Base-by-base conservation (phyloP, 2,888 invertebrate genomes). In the Cryptocheilus praepositus region DNA sequence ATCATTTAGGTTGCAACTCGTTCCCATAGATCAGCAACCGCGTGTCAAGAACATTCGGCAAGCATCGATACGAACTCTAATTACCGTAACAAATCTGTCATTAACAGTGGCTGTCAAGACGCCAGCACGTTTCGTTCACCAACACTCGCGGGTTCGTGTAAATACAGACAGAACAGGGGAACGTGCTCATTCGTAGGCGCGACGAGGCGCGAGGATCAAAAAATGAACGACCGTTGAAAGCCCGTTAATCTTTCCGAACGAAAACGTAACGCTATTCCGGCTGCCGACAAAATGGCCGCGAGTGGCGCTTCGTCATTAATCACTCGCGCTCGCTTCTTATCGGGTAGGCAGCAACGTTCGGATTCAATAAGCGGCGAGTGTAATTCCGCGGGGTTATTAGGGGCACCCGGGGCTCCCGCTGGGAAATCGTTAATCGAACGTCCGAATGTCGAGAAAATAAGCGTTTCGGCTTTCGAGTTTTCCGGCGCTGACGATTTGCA, bases 321-420 rank as follows among this genome's bases (percentile, higher is more conserved):
- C 79, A 79, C 73, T 45, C 57, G 57, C 44, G 22, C 36, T 43
- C 61, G 57, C 57, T 79, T 79, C 79, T 79, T 79, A 79, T 77
- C 79, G 77, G 64, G 57, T 64, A 63, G 53, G 74, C 68, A 54
- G 66, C 67, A 55, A 57, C 70, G 67, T 54, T 58, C 72, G 70
- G 71, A 79, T 79, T 79, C 79, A 79, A 79, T 79, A 79, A 79
- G 74, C 69, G 70, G 61, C 61, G 57, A 55, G 66, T 64, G 79
- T 79, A 79, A 79, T 79, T 79, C 77, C 74, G 67, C 78, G 70
- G 64, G 70, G 74, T 79, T 78, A 79, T 78, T 78, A 78, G 67
- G 64, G 70, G 52, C 69, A 66, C 55, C 19, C 28, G 19, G 53
- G 66, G 49, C 58, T 44, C 56, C 65, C 49, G 58, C 73, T 75